These are phyloP conservation scores for Nebria salina DNA, from an alignment of 2,888 invertebrate species.

Conservation along the genomic window DNA sequence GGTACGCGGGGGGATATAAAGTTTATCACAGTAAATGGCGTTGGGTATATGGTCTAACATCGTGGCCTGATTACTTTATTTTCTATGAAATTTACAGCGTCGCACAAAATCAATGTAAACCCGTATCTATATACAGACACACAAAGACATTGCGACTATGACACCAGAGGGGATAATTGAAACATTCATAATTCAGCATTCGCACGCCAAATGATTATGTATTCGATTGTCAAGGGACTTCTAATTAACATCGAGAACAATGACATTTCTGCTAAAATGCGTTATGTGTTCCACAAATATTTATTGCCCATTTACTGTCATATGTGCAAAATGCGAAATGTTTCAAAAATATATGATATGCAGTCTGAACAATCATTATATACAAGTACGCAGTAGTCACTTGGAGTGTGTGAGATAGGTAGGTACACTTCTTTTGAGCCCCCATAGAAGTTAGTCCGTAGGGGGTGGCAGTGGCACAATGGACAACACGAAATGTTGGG, in stretches of 20 bases:
- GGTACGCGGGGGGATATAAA: conserved; percentile 33
- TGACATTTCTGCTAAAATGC: conserved; percentile 37
- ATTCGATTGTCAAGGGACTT: conserved; percentile 27
- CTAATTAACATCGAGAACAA: conserved; percentile 42
- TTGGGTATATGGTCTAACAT: conserved; percentile 12
- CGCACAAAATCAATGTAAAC: background rate
- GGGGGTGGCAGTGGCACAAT: background rate
- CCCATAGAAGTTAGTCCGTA: too few species aligned
- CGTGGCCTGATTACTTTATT: conserved; percentile 21
- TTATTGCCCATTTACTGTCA: conserved; percentile 41
- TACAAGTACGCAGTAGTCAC: too few species aligned
- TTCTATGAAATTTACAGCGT: conserved; percentile 19
- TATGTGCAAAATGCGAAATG: too few species aligned
- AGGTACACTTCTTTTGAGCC: too few species aligned
- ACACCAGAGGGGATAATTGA: conserved; percentile 22
- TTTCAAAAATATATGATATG: too few species aligned
- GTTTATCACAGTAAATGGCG: conserved; percentile 31
- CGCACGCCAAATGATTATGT: conserved; percentile 19
- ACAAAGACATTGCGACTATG: conserved; percentile 13
- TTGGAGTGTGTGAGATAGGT: too few species aligned
- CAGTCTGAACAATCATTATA: too few species aligned
- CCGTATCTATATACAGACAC: background rate
- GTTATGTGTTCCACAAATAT: conserved; percentile 40
- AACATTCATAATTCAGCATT: conserved; percentile 37
- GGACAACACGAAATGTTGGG: background rate